Conservation (phyloP, 2,113 vertebrate species). For the Petroica traversi region DNA sequence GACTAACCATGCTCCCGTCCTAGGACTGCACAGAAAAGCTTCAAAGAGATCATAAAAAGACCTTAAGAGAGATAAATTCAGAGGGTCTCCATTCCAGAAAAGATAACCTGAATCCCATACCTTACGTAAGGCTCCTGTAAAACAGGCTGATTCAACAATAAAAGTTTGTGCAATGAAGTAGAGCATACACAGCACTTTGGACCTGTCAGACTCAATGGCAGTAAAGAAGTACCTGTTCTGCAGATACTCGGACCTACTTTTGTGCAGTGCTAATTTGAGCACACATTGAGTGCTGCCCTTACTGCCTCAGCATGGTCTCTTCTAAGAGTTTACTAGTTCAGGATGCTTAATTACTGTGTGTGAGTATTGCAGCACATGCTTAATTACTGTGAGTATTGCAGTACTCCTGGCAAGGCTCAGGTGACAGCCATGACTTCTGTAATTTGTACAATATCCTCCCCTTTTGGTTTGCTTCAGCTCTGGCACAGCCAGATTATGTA, state of each 20-base stretch:
- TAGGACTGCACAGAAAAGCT: not conserved
- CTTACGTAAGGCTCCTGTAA: not conserved
- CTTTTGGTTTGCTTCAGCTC: not conserved
- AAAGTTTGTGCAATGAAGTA: not conserved
- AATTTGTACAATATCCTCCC: not conserved
- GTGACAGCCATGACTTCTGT: not conserved
- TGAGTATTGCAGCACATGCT: not conserved
- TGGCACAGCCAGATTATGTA: not conserved
- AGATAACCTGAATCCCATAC: not conserved
- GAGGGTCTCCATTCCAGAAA: not conserved
- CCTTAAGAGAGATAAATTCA: not conserved
- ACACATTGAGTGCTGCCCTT: not conserved
- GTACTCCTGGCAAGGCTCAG: not conserved
- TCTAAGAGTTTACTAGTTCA: not conserved
- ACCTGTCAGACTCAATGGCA: not conserved
- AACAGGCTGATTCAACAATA: constrained; percentile 40
- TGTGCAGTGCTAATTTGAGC: not conserved
- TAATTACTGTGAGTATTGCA: not conserved
- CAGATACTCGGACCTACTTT: not conserved
- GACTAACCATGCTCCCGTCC: not conserved
- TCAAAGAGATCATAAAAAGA: not conserved
- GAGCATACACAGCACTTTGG: not conserved
- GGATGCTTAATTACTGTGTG: not conserved
- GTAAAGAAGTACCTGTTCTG: constrained; percentile 11
- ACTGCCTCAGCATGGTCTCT: not conserved